A percentile compares a stretch with the other conserved stretches of the same genome.
Conservation (phyloP, 1,140 invertebrate genomes). For the Oppia nitens region DNA sequence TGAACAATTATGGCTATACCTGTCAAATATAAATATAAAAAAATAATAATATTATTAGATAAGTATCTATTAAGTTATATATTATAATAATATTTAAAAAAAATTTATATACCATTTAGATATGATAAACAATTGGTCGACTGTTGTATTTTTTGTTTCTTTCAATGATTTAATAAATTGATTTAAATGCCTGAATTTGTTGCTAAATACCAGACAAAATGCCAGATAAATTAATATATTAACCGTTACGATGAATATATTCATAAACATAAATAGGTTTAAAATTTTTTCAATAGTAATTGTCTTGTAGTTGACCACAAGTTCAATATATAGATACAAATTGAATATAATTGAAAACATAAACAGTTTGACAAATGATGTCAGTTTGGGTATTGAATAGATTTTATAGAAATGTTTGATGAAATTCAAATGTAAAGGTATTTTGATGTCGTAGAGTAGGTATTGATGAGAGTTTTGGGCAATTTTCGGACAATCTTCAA, state of each 20-base stretch:
- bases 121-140: neutral
- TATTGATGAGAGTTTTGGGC: neutral
- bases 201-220: neutral
- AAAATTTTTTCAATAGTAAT: neutral
- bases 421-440: neutral
- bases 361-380: neutral
- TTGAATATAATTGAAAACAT: neutral
- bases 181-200: neutral
- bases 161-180: neutral
- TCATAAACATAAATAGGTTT: neutral
- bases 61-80: neutral
- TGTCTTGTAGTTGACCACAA: neutral
- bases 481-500: neutral
- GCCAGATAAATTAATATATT: neutral
- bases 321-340: neutral
- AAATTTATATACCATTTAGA: neutral
- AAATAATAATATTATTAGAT: neutral
- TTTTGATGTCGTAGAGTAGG: neutral
- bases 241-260: neutral
- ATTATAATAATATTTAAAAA: neutral
- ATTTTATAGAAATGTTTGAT: neutral
- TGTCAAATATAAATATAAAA: neutral
- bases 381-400: neutral
- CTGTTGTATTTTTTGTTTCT: neutral
- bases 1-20: neutral